A percentile compares a stretch with the other conserved stretches of the same genome.
Conservation (phyloP, 2,113 vertebrate species). For the Lophura nycthemera region DNA sequence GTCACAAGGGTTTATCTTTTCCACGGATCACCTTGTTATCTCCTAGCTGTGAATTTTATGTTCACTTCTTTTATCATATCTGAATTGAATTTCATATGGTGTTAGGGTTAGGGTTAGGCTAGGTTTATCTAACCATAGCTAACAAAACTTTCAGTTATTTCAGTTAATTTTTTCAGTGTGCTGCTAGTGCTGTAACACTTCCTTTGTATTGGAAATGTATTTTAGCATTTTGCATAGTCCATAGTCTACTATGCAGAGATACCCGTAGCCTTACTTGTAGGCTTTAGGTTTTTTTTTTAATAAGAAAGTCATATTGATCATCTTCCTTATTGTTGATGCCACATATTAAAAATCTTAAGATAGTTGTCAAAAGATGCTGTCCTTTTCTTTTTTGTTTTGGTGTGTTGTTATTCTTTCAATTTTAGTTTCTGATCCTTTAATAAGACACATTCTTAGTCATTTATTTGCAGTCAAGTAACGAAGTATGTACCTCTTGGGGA, state of each 20-base stretch:
- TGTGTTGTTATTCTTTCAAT: background rate
- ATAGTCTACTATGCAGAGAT: background rate
- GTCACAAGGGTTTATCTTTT: background rate
- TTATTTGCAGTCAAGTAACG: background rate
- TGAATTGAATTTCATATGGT: background rate
- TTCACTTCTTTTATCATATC: background rate
- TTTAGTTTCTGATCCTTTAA: background rate
- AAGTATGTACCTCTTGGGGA: background rate
- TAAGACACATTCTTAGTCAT: background rate
- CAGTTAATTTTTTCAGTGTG: background rate
- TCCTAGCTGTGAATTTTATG: background rate
- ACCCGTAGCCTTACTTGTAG: background rate
- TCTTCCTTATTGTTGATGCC: background rate
- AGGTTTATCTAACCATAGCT: background rate
- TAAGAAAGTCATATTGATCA: background rate
- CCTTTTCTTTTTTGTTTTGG: background rate
- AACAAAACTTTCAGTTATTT: background rate
- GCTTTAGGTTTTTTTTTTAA: background rate
- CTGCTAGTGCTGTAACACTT: background rate
- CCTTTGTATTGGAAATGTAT: background rate
- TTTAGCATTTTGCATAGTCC: background rate
- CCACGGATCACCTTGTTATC: background rate
- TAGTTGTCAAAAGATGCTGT: background rate
- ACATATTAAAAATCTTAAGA: background rate
- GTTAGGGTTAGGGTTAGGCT: background rate